Percentiles rank a stretch among this genome's conserved stretches.
phyloP scores from a whole-genome alignment of 2,888 invertebrate species.

The Spialia ferax region DNA sequence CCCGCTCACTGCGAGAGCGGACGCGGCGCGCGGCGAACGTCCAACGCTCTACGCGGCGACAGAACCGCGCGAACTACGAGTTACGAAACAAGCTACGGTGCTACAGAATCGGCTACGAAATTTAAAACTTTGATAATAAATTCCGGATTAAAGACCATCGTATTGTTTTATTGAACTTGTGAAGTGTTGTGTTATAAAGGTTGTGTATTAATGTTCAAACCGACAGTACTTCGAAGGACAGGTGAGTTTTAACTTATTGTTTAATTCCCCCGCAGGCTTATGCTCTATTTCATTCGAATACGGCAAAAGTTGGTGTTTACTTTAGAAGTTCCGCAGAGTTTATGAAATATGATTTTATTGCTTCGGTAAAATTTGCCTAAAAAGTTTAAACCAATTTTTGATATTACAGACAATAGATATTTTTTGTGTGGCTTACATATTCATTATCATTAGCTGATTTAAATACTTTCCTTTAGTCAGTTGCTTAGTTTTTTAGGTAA shows the following conservation, averaged over 20 bases:
- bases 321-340: neutral
- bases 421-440: too few species aligned
- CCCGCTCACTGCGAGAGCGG: slow-evolving; percentile 38
- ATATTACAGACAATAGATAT: too few species aligned
- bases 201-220: slow-evolving; percentile 16
- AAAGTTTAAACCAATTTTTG: too few species aligned
- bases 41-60: slow-evolving; percentile 40
- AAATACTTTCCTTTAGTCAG: too few species aligned
- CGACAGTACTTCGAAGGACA: neutral
- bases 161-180: slow-evolving; percentile 11
- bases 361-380: too few species aligned
- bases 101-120: slow-evolving; percentile 11
- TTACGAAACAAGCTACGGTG: slow-evolving; percentile 3
- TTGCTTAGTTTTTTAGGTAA: too few species aligned
- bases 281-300: slow-evolving; percentile 16
- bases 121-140: neutral
- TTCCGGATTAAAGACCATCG: neutral
- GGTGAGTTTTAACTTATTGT: slow-evolving; percentile 27
- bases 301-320: slow-evolving; percentile 16
- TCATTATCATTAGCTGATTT: too few species aligned
- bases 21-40: neutral
- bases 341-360: slow-evolving; percentile 1
- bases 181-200: slow-evolving; percentile 17
- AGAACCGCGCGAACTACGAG: slow-evolving; percentile 33
- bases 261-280: slow-evolving; percentile 17